Base-by-base conservation (phyloP, 2,888 invertebrate species). In the Encarsia formosa region DNA sequence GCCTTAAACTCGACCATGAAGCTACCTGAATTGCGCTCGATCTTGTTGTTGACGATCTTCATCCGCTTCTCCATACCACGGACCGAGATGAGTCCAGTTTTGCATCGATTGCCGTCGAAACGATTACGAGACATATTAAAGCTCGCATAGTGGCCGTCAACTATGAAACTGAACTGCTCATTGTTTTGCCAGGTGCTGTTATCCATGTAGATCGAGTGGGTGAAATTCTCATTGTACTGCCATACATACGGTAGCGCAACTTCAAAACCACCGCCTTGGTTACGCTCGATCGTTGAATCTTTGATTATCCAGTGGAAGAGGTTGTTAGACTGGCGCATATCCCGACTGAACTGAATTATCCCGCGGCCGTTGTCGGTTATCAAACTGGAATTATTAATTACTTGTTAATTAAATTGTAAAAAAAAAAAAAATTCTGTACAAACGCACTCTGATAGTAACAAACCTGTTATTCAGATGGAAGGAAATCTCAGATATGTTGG, bases 31-130 rank as follows among this genome's bases (percentile, higher is more conserved):
- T 98, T 98, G 48, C 81, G 79, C 60, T 83, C 81, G 54, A 97
- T 87, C 43, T 79, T 76, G 72, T 97, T 97, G 37, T 83, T 81
- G 63, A 86, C 83, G 51, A 98, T 86, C 52, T 84, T 81, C 75
- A 98, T 81, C 64, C 89, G 88, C 75, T 99, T 99, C 73, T 99
- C 99, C 95, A 98, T 99, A 8, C 99, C 99, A 54, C 84, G 81
- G 22, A 95, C 78, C 0, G 87, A 81, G 13, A 96, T 78, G 24
- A 95, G 74, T 0, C 95, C 91, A 13, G 77, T 79, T 62, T 85
- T 85, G 64, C 98, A 98, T 29, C 77, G 76, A 68, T 99, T 99
- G 51, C 88, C 86, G 2, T 83, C 82, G 67, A 97, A 96, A 5
- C 82, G 76, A 70, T 93, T 96, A 49, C 84, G 84, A 0, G 90